Percentiles rank a stretch among this genome's conserved stretches.
Evolutionary conservation across 2,888 invertebrate genomes (phyloP).

Genomic region (Tenthredo distinguenda): DNA sequence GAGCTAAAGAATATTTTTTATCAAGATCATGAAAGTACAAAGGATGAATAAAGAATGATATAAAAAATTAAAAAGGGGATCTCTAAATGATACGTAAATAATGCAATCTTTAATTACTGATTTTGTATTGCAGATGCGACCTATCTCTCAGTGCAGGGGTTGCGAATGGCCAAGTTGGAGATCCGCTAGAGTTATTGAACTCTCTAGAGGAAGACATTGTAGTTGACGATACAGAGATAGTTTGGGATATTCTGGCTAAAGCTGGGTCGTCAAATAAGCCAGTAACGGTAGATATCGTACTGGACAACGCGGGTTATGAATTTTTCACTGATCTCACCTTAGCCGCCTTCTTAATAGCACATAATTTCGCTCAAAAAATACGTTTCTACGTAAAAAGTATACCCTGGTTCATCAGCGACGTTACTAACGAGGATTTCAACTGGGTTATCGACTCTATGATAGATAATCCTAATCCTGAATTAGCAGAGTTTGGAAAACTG

Average conservation of each 20-base stretch:
- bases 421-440: slow-evolving; percentile 86
- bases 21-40: neutral
- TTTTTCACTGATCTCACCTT: slow-evolving; percentile 93
- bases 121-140: slow-evolving; percentile 85
- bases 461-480: slow-evolving; percentile 62
- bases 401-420: slow-evolving; percentile 98
- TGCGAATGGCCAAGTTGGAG: slow-evolving; percentile 79
- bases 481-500: slow-evolving; percentile 79
- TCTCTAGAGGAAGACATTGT: slow-evolving; percentile 82
- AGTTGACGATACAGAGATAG: slow-evolving; percentile 81
- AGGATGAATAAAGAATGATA: neutral
- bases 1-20: neutral
- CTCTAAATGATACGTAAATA: neutral
- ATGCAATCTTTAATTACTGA: neutral
- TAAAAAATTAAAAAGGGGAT: neutral
- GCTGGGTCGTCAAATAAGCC: slow-evolving; percentile 72
- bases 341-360: slow-evolving; percentile 87
- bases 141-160: slow-evolving; percentile 91
- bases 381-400: slow-evolving; percentile 92
- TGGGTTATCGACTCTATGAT: slow-evolving; percentile 83
- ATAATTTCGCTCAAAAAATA: slow-evolving; percentile 82
- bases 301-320: slow-evolving; percentile 98
- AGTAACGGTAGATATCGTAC: slow-evolving; percentile 83
- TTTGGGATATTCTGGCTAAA: slow-evolving; percentile 80
- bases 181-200: slow-evolving; percentile 81